A percentile compares a stretch with the other conserved stretches of the same genome.
phyloP scores from a whole-genome alignment of 2,113 vertebrate genomes.

The human region GRCh38 chr21:44364501-44365000 shows the following conservation, averaged over 20 bases:
- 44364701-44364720: fast-evolving
- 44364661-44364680: fast-evolving
- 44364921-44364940: background rate
- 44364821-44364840: background rate
- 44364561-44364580: no score
- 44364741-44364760: background rate
- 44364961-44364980: background rate
- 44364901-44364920: background rate
- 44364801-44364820: background rate
- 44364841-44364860: background rate
- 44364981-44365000: background rate
- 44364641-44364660: background rate
- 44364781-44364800: background rate
- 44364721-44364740: fast-evolving
- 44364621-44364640: fast-evolving
- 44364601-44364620: background rate
- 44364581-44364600: background rate
- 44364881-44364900: background rate
- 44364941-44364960: background rate
- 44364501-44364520: no score
- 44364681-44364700: background rate
- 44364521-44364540: background rate
- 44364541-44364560: background rate
- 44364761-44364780: background rate
- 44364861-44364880: fast-evolving